Base-by-base conservation (phyloP, 2,797 vertebrate species). In the Lepidocolaptes lacrymiger region DNA sequence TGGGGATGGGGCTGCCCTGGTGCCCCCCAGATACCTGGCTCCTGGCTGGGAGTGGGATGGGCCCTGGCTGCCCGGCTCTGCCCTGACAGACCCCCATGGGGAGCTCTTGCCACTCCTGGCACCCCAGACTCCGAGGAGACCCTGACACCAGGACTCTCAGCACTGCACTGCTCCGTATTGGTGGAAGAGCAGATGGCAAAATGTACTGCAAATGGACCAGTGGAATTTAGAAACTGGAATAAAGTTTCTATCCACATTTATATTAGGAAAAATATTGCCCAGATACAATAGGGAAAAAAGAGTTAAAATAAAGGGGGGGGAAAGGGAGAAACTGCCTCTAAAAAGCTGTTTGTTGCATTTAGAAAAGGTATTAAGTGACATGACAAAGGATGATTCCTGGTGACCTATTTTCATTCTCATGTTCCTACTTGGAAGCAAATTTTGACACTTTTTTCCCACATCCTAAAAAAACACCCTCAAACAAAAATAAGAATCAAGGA, bases 81-180 rank as follows among this genome's bases (percentile, higher is more conserved):
- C 36, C 67, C 67, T 39, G 9, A 32, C 3, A 8, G 32, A 30
- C 9, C 12, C 26, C 23, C 12, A 6, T 1, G 8, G 34, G 17
- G 12, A 64, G 3, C 12, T 34, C 5, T 20, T 26, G 5, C 10
- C 0, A 0, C 9, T 48, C 3, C 41, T 7, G 17, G 20, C 19
- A 74, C 10, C 44, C 14, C n/a, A 34, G 20, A 30, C 11, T 34
- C 13, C 6, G 5, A 21, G 44, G n/a, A 81, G 4, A 3, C 30
- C 26, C 10, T 71, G 36, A 24, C 55, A 52, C 14, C 23, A 17
- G 3, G 7, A 15, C 9, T 15, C 7, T 22, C 21, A 22, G 44
- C 44, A 46, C 14, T 1, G 3, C 21, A 14, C 23, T 56, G 48
- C 9, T 44, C 59, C 15, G 0, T 32, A 22, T 6, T 44, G 44